These are phyloP conservation scores for Armadillidium nasatum DNA, from an alignment of 1,140 invertebrate genomes.

Conservation along the genomic window DNA sequence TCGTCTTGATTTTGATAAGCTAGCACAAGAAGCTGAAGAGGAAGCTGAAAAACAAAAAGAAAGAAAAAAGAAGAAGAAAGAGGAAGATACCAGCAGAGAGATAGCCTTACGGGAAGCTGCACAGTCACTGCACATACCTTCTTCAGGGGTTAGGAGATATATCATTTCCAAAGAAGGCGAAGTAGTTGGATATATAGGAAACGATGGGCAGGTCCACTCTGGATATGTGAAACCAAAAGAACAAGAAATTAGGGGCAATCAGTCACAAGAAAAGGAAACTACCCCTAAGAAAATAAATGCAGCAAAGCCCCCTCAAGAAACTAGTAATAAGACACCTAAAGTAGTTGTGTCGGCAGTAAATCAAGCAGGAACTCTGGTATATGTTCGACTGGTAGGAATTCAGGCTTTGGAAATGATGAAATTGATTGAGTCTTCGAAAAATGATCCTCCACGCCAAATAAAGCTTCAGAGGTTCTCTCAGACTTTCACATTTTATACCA, in stretches of 20 bases:
- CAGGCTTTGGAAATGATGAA: conserved; percentile 41
- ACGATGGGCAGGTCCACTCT: conserved; percentile 39
- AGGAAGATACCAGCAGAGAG: conserved; percentile 28
- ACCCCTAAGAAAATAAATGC: background rate
- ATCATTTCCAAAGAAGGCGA: conserved; percentile 38
- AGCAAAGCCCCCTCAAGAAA: background rate
- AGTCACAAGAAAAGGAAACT: conserved; percentile 24
- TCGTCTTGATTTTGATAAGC: conserved; percentile 42
- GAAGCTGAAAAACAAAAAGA: conserved; percentile 36
- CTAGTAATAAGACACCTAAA: conserved; percentile 20
- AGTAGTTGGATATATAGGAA: conserved; percentile 41
- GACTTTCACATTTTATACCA: conserved; percentile 41
- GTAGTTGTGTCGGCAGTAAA: conserved; percentile 41
- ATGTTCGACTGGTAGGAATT: conserved; percentile 39
- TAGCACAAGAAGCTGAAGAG: conserved; percentile 38
- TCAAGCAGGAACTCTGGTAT: conserved; percentile 35
- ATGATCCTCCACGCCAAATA: conserved; percentile 39
- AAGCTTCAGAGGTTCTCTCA: conserved; percentile 42
- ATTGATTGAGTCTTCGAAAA: conserved; percentile 37
- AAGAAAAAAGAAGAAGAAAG: conserved; percentile 33
- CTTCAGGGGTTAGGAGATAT: conserved; percentile 36
- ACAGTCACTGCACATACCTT: conserved; percentile 16
- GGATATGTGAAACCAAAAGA: conserved; percentile 21
- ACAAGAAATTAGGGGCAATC: background rate
- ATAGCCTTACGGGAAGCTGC: conserved; percentile 18